Evolutionary conservation across 2,113 vertebrate genomes (phyloP).

Genomic region (Notiomystis cincta): DNA sequence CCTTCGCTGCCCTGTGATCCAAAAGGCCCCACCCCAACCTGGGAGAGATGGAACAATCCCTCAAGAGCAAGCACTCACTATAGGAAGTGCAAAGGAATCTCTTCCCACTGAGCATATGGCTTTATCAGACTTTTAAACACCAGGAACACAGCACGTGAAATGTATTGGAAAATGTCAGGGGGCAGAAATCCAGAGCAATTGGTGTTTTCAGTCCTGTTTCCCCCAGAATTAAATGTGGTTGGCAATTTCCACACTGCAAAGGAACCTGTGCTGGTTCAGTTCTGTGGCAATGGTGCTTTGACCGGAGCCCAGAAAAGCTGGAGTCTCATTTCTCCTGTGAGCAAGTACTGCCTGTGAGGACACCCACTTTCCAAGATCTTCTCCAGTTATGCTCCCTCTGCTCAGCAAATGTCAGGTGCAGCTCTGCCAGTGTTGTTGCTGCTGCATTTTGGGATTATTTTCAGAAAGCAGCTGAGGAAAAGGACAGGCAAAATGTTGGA

Average conservation of each 20-base stretch:
- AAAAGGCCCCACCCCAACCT: background rate
- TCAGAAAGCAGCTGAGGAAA: background rate
- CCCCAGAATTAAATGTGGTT: background rate
- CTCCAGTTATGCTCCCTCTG: background rate
- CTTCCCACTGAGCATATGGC: background rate
- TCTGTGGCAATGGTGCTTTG: background rate
- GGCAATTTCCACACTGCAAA: background rate
- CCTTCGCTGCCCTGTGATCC: accelerated
- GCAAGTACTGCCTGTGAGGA: background rate
- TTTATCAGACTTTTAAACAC: background rate
- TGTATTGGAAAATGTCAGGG: background rate
- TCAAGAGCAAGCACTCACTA: accelerated
- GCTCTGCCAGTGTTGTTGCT: background rate
- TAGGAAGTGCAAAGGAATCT: background rate
- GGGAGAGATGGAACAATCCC: background rate
- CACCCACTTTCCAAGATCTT: background rate
- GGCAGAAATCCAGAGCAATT: background rate
- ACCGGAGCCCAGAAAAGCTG: background rate
- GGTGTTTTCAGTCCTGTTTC: background rate
- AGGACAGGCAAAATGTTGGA: background rate
- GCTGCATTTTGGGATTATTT: background rate
- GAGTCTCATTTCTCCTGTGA: background rate
- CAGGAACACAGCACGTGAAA: background rate
- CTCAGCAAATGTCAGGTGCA: background rate
- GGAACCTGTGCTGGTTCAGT: background rate